phyloP scores from a whole-genome alignment of 1,140 invertebrate genomes.

The Trichonephila clavata region DNA sequence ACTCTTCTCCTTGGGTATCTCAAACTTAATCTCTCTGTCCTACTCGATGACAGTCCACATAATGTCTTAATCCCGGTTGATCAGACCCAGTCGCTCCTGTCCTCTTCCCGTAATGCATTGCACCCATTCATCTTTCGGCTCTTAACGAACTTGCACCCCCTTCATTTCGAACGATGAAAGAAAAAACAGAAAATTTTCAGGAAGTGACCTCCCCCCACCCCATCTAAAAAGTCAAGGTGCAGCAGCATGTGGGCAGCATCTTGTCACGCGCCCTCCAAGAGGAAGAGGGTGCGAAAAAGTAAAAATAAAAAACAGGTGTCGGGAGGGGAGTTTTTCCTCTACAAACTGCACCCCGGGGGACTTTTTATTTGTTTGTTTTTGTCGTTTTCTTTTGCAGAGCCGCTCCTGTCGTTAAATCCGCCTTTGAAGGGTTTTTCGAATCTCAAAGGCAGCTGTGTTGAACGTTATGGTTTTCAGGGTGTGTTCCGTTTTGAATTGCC shows the following conservation, averaged over 20 bases:
- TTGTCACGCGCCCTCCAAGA: conserved; percentile 40
- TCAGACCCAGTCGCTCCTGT: background rate
- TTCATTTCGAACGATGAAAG: background rate
- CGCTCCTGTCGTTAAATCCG: background rate
- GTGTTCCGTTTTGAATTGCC: background rate
- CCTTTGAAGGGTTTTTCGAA: background rate
- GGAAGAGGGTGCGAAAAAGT: conserved; percentile 21
- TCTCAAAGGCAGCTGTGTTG: background rate
- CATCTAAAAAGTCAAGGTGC: background rate
- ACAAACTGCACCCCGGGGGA: background rate
- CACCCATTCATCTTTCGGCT: conserved; percentile 13
- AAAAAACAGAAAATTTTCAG: conserved; percentile 18
- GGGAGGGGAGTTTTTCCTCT: background rate
- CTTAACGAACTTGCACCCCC: background rate
- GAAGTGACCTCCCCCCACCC: conserved; percentile 12
- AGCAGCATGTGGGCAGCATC: conserved; percentile 34
- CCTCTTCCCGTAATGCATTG: background rate
- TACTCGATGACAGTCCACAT: background rate
- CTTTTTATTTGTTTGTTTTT: background rate
- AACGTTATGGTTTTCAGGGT: background rate
- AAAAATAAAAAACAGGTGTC: background rate
- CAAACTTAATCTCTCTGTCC: background rate
- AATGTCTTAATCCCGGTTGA: background rate
- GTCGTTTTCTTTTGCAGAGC: background rate
- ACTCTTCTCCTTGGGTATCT: background rate